Evolutionary conservation across 2,797 vertebrate species (phyloP), one percentile per base, ranked within the genome.

Genomic region (Allobates femoralis): DNA sequence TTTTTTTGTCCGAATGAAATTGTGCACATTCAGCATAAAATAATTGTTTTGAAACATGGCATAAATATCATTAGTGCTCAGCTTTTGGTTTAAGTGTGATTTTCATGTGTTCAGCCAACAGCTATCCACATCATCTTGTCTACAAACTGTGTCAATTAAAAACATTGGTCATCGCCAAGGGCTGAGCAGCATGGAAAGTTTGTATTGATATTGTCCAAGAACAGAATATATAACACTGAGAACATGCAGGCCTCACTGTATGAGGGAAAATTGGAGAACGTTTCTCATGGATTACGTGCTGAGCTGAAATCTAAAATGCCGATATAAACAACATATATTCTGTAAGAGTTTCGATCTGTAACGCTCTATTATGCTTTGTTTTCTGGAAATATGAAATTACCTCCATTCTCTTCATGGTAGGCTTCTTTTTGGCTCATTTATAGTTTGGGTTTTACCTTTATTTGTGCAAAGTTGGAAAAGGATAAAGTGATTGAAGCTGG

Each of bases 141-240:
- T 85, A 84, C 67, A 88, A 87, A 85, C 76, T 37, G 46, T 74
- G 86, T 84, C 69, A 80, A 84, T 80, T 88, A 56, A 81, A 88
- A 88, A 88, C 78, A 76, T 60, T 50, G 37, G 30, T 80, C 18
- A 50, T 34, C 26, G 77, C 86, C 86, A 87, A 84, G 26, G 56
- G 50, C 86, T 88, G 77, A 87, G 82, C 83, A 66, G 50, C 69
- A 81, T 85, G 82, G 82, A 85, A 87, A 85, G 53, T 56, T 67
- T 75, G 46, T 79, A 79, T 80, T 87, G 74, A 83, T 71, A 83
- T 71, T 51, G 56, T 76, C 77, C 86, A 88, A 88, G 86, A 85
- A 81, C 58, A 85, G 62, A 84, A 81, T 87, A 78, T 87, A 78
- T 80, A 67, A 80, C 30, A 16, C 81, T n/a, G n/a, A 58, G 71